Conservation (phyloP, 2,113 vertebrate species). For the Petroica traversi region DNA sequence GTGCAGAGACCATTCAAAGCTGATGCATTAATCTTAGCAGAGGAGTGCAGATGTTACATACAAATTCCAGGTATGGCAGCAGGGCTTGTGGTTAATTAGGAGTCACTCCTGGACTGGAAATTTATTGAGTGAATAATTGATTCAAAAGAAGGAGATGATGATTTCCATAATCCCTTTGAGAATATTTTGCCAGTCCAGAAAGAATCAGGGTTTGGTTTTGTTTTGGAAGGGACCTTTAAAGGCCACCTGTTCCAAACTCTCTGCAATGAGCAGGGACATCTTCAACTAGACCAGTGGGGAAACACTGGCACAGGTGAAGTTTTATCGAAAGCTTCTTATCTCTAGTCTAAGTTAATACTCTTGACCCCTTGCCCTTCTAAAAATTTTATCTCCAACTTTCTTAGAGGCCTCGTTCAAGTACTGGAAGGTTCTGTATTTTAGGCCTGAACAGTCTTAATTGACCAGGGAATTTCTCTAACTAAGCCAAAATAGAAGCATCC, state of each 20-base stretch:
- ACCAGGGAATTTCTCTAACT: neutral
- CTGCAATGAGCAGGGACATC: neutral
- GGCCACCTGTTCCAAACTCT: neutral
- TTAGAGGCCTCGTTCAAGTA: rapidly evolving
- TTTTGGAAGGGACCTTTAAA: neutral
- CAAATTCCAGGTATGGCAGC: neutral
- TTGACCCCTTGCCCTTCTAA: neutral
- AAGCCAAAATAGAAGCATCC: neutral
- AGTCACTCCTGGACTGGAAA: neutral
- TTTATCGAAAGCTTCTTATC: neutral
- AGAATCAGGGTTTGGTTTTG: neutral
- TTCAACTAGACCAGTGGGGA: neutral
- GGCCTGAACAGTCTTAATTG: neutral
- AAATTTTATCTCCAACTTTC: neutral
- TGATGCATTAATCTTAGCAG: neutral
- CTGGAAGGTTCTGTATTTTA: neutral
- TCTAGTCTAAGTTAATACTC: neutral
- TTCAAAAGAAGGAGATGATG: neutral
- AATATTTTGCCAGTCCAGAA: neutral
- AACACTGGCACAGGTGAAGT: neutral
- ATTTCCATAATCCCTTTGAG: neutral
- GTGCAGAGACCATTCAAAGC: neutral
- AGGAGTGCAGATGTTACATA: neutral
- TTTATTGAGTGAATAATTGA: neutral
- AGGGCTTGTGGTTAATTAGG: neutral